phyloP scores from a whole-genome alignment of 1,140 invertebrate species.

The Sminthurides bifidus region DNA sequence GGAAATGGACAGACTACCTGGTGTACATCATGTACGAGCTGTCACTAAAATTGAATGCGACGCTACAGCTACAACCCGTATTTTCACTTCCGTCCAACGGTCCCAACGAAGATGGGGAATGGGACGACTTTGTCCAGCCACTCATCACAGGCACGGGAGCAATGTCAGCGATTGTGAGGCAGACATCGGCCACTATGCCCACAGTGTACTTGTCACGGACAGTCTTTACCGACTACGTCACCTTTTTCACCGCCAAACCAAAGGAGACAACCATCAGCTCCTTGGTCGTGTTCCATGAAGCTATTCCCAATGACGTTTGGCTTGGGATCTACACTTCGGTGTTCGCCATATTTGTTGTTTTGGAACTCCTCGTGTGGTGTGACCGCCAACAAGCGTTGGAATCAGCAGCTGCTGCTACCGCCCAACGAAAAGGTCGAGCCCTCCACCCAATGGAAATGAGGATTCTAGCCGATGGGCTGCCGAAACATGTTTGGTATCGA shows the following conservation, averaged over 20 bases:
- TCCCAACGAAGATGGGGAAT: not conserved
- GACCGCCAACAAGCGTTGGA: not conserved
- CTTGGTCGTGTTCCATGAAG: not conserved
- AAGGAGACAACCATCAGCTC: not conserved
- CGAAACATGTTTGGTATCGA: not conserved
- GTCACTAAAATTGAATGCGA: not conserved
- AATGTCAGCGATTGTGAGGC: not conserved
- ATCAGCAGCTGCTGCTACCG: too few species aligned
- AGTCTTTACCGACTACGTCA: not conserved
- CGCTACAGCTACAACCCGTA: not conserved
- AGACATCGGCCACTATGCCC: not conserved
- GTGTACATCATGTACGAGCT: slow-evolving; percentile 9
- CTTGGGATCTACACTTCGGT: not conserved
- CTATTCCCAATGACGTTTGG: not conserved
- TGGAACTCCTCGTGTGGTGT: not conserved
- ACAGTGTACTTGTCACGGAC: not conserved
- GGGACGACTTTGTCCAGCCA: not conserved
- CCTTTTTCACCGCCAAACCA: not conserved
- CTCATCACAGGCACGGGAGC: not conserved
- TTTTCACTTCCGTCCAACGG: not conserved
- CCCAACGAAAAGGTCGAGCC: too few species aligned
- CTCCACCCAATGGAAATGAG: too few species aligned
- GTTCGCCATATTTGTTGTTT: not conserved
- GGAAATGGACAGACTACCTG: too few species aligned
- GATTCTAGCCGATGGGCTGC: not conserved